A percentile compares a stretch with the other conserved stretches of the same genome.
Conservation (phyloP, 1,140 invertebrate genomes). For the Danaus melanippus region DNA sequence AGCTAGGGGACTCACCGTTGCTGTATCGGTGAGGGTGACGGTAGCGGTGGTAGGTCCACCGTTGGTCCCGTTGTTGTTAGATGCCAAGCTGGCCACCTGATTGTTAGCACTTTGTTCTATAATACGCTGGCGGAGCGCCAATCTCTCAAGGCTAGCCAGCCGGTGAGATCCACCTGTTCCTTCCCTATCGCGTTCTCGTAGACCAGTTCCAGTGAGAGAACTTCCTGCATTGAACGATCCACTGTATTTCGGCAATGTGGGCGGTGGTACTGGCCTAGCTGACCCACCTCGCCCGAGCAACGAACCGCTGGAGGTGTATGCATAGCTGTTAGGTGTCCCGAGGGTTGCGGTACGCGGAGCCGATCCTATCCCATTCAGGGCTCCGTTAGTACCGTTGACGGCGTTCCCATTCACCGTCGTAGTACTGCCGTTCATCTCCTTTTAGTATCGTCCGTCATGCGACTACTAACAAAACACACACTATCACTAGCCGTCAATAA, state of each 20-base stretch:
- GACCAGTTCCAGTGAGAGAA: conserved; percentile 56
- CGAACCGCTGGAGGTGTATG: conserved; percentile 62
- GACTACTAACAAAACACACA: conserved; percentile 54
- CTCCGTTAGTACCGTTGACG: conserved; percentile 59
- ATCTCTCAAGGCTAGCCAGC: conserved; percentile 79
- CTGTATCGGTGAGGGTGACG: conserved; percentile 66
- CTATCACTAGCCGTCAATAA: conserved; percentile 53
- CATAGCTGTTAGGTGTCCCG: conserved; percentile 62
- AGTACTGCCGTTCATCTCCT: conserved; percentile 67
- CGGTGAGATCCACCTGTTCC: conserved; percentile 75
- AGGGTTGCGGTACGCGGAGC: conserved; percentile 60
- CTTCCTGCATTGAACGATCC: conserved; percentile 64
- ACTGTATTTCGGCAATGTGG: conserved; percentile 78
- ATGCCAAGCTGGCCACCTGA: conserved; percentile 39
- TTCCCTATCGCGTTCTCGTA: conserved; percentile 65
- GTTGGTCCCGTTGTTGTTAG: conserved; percentile 32
- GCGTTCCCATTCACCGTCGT: conserved; percentile 61
- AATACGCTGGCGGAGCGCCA: conserved; percentile 80
- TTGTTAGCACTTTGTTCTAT: conserved; percentile 74
- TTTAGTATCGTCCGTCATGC: conserved; percentile 50
- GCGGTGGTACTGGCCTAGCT: conserved; percentile 75
- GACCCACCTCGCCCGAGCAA: conserved; percentile 58
- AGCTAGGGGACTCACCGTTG: conserved; percentile 66
- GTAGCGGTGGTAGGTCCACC: conserved; percentile 57
- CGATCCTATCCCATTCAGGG: conserved; percentile 54